A percentile compares a stretch with the other conserved stretches of the same genome.
phyloP scores from a whole-genome alignment of 2,797 vertebrate species.

The Pipistrellus pipistrellus region DNA sequence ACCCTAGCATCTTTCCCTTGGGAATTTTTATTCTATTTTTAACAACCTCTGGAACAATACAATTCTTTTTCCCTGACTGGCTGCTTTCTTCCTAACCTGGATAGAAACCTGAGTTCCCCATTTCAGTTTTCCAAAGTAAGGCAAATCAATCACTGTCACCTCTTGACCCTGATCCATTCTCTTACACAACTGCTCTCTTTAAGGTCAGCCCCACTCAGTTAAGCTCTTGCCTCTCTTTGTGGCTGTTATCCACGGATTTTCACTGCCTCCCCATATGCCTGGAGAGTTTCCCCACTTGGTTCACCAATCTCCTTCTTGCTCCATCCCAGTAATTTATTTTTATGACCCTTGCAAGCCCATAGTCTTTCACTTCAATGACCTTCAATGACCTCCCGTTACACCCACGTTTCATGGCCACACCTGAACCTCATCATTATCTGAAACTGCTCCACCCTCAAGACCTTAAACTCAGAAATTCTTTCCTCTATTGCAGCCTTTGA shows the following conservation, averaged over 20 bases:
- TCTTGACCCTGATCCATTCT: not conserved
- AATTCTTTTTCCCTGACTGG: not conserved
- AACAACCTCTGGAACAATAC: not conserved
- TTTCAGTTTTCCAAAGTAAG: not conserved
- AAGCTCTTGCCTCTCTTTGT: not conserved
- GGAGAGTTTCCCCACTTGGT: not conserved
- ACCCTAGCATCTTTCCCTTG: not conserved
- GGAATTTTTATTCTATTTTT: not conserved
- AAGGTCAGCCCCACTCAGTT: not conserved
- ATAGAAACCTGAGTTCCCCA: not conserved
- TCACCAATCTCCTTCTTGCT: not conserved
- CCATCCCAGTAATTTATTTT: not conserved
- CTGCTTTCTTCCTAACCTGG: not conserved
- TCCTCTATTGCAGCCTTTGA: not conserved
- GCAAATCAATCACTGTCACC: not conserved
- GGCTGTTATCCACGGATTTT: not conserved
- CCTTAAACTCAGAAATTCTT: not conserved
- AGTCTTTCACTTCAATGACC: not conserved
- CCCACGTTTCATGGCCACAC: not conserved
- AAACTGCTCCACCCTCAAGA: not conserved
- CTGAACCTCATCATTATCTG: not conserved
- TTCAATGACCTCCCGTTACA: not conserved
- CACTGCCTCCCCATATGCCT: too few species aligned
- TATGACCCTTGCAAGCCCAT: not conserved
- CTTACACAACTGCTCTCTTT: not conserved